Conservation (phyloP, 2,797 vertebrate species). For the Malacoraja senta region DNA sequence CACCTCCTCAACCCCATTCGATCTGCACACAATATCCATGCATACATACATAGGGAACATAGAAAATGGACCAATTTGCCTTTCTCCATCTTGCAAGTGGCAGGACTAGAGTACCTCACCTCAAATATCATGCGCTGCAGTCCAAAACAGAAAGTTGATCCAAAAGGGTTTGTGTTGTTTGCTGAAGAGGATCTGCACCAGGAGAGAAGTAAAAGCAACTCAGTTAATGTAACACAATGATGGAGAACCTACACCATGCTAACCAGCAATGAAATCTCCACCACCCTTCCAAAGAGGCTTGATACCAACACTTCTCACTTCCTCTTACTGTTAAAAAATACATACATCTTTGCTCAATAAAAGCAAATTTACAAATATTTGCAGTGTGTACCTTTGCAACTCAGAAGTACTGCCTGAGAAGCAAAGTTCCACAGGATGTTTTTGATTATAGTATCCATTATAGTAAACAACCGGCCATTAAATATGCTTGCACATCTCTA, state of each 20-base stretch:
- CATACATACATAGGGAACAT: not conserved
- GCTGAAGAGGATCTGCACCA: conserved; percentile 84
- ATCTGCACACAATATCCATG: not conserved
- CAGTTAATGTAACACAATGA: not conserved
- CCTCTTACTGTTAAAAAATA: not conserved
- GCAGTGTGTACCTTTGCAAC: not conserved
- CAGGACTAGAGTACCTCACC: conserved; percentile 58
- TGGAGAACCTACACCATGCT: not conserved
- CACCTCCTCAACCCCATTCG: too few species aligned
- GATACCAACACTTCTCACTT: not conserved
- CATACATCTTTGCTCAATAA: not conserved
- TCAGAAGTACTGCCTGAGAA: not conserved
- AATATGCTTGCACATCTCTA: too few species aligned
- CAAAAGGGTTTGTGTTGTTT: conserved; percentile 97
- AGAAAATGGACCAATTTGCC: not conserved
- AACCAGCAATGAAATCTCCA: not conserved
- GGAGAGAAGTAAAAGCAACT: conserved; percentile 39
- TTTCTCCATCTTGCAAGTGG: not conserved
- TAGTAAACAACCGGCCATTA: not conserved
- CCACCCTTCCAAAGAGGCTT: not conserved
- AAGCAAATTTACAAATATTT: not conserved
- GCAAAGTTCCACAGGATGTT: not conserved
- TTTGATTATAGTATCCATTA: not conserved
- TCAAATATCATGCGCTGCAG: conserved; percentile 99
- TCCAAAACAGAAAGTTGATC: conserved; percentile 96